These are phyloP conservation scores for Gari tellinella DNA, from an alignment of 2,888 invertebrate species.

Conservation along the genomic window DNA sequence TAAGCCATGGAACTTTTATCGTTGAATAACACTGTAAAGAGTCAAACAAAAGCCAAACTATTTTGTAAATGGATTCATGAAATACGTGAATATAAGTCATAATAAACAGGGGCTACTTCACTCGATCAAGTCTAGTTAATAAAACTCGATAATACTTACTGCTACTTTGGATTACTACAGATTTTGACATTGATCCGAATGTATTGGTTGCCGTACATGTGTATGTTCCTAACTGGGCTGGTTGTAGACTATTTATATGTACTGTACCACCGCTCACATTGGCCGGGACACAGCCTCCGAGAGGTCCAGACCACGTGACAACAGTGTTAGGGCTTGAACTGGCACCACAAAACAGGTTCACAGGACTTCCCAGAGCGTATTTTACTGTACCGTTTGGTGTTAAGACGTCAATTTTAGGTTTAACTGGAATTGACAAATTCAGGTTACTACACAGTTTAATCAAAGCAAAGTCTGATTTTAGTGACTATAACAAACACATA, in stretches of 20 bases:
- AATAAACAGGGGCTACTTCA: too few relatives aligned
- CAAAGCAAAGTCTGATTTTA: too few relatives aligned
- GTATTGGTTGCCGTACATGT: slow-evolving; percentile 35
- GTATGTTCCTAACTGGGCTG: slow-evolving; percentile 44
- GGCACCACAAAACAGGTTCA: slow-evolving; percentile 32
- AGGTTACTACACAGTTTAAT: too few relatives aligned
- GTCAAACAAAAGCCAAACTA: too few relatives aligned
- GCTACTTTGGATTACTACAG: slow-evolving; percentile 23
- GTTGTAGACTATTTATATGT: slow-evolving; percentile 32
- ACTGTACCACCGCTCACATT: slow-evolving; percentile 4
- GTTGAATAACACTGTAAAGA: too few relatives aligned
- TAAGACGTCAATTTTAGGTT: slow-evolving; percentile 30
- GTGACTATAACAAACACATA: too few relatives aligned
- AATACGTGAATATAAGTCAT: too few relatives aligned
- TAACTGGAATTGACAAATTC: slow-evolving; percentile 21
- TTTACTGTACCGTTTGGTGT: slow-evolving; percentile 12
- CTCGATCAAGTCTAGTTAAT: too few relatives aligned
- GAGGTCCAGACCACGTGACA: slow-evolving; percentile 34
- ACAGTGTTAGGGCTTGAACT: slow-evolving; percentile 21
- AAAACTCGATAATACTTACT: too few relatives aligned
- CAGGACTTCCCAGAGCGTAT: slow-evolving; percentile 9
- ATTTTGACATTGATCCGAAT: slow-evolving; percentile 30
- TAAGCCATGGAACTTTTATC: too few relatives aligned
- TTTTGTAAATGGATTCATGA: too few relatives aligned
- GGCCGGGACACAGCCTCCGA: not conserved